These are phyloP conservation scores for Varecia variegata DNA, from an alignment of 2,797 vertebrate genomes.

Conservation along the genomic window DNA sequence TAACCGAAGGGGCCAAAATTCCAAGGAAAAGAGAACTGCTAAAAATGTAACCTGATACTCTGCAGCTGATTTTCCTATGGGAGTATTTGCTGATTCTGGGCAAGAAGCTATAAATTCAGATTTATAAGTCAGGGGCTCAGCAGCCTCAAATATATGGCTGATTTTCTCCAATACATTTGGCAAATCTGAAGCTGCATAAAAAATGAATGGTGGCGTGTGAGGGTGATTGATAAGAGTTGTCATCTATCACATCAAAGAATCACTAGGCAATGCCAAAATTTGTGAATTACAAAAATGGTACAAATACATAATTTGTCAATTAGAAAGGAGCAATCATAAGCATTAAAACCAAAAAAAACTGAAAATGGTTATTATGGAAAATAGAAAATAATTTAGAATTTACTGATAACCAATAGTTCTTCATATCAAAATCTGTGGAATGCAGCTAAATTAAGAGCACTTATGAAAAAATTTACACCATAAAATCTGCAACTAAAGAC, in stretches of 20 bases:
- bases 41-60: background rate
- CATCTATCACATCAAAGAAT: background rate
- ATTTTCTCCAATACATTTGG: background rate
- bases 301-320: background rate
- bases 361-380: background rate
- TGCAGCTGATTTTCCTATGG: background rate
- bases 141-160: background rate
- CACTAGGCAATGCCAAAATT: background rate
- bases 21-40: background rate
- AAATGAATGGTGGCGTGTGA: background rate
- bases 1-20: background rate
- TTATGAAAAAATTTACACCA: background rate
- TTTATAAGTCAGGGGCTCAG: background rate
- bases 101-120: background rate
- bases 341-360: background rate
- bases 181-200: background rate
- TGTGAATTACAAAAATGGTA: background rate
- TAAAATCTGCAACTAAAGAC: background rate
- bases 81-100: background rate
- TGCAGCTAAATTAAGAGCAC: background rate
- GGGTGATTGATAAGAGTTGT: background rate
- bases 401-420: background rate
- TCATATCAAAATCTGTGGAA: background rate
- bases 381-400: background rate
- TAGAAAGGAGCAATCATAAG: background rate